Evolutionary conservation across 2,113 vertebrate genomes (phyloP).

Genomic region (Amphilophus citrinellus): DNA sequence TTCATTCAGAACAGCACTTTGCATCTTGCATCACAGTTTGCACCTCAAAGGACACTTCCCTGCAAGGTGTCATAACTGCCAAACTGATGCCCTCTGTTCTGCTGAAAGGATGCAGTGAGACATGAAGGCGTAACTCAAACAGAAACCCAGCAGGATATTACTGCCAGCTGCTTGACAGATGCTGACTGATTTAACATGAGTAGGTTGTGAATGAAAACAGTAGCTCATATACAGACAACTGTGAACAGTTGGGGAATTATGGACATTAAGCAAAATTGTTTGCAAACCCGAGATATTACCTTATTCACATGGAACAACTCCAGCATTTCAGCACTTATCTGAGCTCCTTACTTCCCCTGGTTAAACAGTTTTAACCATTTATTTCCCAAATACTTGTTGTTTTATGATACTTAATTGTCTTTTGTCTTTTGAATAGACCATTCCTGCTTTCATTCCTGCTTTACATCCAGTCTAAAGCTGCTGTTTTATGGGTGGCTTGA

Average conservation of each 20-base stretch:
- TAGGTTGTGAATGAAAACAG: neutral
- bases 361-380: neutral
- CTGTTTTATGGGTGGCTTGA: neutral
- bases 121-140: slow-evolving; percentile 33
- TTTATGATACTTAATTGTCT: neutral
- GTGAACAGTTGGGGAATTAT: neutral
- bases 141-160: neutral
- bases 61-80: neutral
- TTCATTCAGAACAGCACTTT: slow-evolving; percentile 19
- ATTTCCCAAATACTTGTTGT: neutral
- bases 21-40: neutral
- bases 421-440: neutral
- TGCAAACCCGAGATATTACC: neutral
- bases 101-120: neutral
- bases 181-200: neutral
- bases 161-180: neutral
- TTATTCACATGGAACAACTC: neutral
- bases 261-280: neutral
- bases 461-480: neutral
- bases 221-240: neutral
- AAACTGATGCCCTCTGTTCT: neutral
- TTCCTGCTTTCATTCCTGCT: neutral
- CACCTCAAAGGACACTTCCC: neutral
- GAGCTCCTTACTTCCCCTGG: neutral
- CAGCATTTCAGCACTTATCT: neutral